A percentile compares a stretch with the other conserved stretches of the same genome.
phyloP scores from a whole-genome alignment of 2,113 vertebrate species.

The Gasterosteus nipponicus region DNA sequence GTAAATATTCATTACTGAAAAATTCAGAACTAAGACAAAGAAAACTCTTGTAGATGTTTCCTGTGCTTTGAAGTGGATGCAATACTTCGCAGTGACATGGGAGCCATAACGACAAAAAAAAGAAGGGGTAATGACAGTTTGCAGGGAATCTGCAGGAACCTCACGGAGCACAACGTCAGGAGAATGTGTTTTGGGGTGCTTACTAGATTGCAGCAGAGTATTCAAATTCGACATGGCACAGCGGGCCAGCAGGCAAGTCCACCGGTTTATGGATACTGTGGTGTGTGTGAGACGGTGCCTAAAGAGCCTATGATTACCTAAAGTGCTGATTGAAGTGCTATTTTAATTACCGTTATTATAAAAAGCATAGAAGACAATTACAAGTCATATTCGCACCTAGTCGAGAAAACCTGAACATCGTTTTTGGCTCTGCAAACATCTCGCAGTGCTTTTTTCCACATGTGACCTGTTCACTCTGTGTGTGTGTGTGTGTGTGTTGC shows the following conservation, averaged over 20 bases:
- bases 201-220: constrained; percentile 35
- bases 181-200: constrained; percentile 40
- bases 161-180: constrained; percentile 8
- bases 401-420: constrained; percentile 65
- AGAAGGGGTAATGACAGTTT: constrained; percentile 67
- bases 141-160: constrained; percentile 65
- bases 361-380: constrained; percentile 45
- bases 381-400: constrained; percentile 65
- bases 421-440: constrained; percentile 42
- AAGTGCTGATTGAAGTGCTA: constrained; percentile 9
- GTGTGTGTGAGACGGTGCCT: constrained; percentile 23
- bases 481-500: constrained; percentile 14
- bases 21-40: not conserved
- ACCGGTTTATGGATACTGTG: constrained; percentile 33
- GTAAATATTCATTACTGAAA: constrained; percentile 23
- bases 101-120: constrained; percentile 67
- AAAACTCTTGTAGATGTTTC: constrained; percentile 46
- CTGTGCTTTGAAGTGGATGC: constrained; percentile 66
- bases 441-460: constrained; percentile 21
- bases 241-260: constrained; percentile 27
- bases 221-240: constrained; percentile 41
- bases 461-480: constrained; percentile 23
- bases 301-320: constrained; percentile 43
- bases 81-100: constrained; percentile 45
- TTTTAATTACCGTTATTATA: constrained; percentile 48